phyloP scores from a whole-genome alignment of 2,888 invertebrate genomes.

The Leucophenga maculata region DNA sequence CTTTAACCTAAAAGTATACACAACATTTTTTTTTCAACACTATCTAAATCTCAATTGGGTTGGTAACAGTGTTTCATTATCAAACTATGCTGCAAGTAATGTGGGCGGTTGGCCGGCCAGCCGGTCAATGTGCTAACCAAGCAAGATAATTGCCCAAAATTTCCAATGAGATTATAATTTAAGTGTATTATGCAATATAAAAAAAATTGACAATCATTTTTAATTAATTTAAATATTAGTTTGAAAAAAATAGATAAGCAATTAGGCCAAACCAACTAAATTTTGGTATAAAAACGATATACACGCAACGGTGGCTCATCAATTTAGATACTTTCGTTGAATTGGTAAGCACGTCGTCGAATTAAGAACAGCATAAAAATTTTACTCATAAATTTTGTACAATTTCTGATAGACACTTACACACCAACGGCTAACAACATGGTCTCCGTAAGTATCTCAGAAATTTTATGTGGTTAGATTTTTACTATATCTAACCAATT shows the following conservation, averaged over 20 bases:
- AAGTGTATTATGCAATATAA: too few species aligned
- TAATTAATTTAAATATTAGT: slow-evolving; percentile 25
- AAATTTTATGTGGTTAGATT: slow-evolving; percentile 70
- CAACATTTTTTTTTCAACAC: too few species aligned
- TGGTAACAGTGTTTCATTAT: too few species aligned
- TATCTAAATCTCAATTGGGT: too few species aligned
- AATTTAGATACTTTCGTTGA: slow-evolving; percentile 29
- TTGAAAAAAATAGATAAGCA: neutral
- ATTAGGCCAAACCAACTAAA: neutral
- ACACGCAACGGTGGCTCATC: slow-evolving; percentile 22
- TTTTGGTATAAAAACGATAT: slow-evolving; percentile 27
- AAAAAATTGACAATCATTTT: too few species aligned
- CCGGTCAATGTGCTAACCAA: too few species aligned
- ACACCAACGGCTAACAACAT: slow-evolving; percentile 34
- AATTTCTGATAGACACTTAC: neutral
- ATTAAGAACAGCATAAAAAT: neutral
- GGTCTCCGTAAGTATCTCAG: slow-evolving; percentile 72
- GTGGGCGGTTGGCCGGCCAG: too few species aligned
- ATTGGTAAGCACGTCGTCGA: slow-evolving; percentile 30
- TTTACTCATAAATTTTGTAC: neutral
- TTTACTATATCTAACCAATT: neutral
- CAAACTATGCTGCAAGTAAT: too few species aligned
- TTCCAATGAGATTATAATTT: too few species aligned
- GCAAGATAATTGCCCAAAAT: too few species aligned
- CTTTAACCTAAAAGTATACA: too few species aligned